Evolutionary conservation across 2,797 vertebrate genomes (phyloP).

Genomic region (Dallia pectoralis): DNA sequence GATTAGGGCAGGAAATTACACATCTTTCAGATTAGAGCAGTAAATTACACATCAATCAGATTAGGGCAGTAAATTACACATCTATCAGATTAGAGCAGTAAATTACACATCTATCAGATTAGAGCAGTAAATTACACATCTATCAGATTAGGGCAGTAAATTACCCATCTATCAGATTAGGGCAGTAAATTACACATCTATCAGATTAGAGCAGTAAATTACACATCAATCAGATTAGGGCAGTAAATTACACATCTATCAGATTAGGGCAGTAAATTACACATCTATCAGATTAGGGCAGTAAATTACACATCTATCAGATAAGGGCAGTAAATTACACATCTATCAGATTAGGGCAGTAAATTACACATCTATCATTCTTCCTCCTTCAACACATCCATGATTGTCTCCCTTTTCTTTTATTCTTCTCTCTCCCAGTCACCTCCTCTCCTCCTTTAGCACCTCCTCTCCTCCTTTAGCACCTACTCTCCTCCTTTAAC

Average conservation of each 20-base stretch:
- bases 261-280: slow-evolving; percentile 88
- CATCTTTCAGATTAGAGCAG: slow-evolving; percentile 86
- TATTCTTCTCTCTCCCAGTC: background rate
- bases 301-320: slow-evolving; percentile 88
- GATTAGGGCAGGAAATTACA: slow-evolving; percentile 88
- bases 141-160: slow-evolving; percentile 89
- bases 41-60: slow-evolving; percentile 89
- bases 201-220: slow-evolving; percentile 89
- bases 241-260: slow-evolving; percentile 87
- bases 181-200: slow-evolving; percentile 87
- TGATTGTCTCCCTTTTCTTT: slow-evolving; percentile 10
- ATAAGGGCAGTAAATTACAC: slow-evolving; percentile 88
- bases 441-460: background rate
- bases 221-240: slow-evolving; percentile 87
- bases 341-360: slow-evolving; percentile 87
- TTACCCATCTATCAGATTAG: slow-evolving; percentile 88
- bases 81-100: slow-evolving; percentile 87
- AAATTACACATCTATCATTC: slow-evolving; percentile 86
- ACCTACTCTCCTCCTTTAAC: no score
- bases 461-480: background rate
- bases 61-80: slow-evolving; percentile 88
- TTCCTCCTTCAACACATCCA: slow-evolving; percentile 21
- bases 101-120: slow-evolving; percentile 89
- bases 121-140: slow-evolving; percentile 87
- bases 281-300: slow-evolving; percentile 87